A percentile compares a stretch with the other conserved stretches of the same genome.
Evolutionary conservation across 37 sponge, comb jelly and placozoan genomes (phyloP).

Genomic region (Mnemiopsis leidyi): DNA sequence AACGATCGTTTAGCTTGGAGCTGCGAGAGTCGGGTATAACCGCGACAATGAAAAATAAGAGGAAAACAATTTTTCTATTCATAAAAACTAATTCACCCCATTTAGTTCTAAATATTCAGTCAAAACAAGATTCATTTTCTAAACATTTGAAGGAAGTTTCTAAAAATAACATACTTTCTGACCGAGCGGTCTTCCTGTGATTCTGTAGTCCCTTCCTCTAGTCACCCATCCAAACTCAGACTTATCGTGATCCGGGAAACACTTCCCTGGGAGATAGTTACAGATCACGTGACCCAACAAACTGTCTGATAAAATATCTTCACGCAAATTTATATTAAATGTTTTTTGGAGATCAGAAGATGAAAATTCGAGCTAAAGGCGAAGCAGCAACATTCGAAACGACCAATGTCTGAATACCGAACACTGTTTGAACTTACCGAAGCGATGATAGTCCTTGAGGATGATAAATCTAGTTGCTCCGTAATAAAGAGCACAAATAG

Average conservation of each 20-base stretch:
- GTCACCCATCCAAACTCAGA: neutral
- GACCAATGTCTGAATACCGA: no score
- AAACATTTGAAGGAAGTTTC: no score
- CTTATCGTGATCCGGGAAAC: neutral
- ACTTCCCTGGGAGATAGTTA: conserved; percentile 6
- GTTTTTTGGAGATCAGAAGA: neutral
- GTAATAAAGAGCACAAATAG: neutral
- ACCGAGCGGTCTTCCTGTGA: conserved; percentile 10
- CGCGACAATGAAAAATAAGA: no score
- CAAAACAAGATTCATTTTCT: no score
- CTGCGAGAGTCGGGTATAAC: no score
- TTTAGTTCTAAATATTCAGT: neutral
- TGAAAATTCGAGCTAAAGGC: neutral
- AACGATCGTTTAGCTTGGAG: no score
- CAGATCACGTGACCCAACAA: neutral
- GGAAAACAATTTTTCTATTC: no score
- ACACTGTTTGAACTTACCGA: no score
- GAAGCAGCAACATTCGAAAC: neutral
- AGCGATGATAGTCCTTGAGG: neutral
- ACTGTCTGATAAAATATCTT: neutral
- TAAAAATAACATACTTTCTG: neutral
- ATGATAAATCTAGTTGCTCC: neutral
- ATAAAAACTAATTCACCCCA: no score
- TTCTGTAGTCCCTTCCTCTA: neutral
- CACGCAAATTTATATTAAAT: neutral